These are phyloP conservation scores for Gallirallus australis DNA, from an alignment of 2,797 vertebrate species.

Conservation along the genomic window DNA sequence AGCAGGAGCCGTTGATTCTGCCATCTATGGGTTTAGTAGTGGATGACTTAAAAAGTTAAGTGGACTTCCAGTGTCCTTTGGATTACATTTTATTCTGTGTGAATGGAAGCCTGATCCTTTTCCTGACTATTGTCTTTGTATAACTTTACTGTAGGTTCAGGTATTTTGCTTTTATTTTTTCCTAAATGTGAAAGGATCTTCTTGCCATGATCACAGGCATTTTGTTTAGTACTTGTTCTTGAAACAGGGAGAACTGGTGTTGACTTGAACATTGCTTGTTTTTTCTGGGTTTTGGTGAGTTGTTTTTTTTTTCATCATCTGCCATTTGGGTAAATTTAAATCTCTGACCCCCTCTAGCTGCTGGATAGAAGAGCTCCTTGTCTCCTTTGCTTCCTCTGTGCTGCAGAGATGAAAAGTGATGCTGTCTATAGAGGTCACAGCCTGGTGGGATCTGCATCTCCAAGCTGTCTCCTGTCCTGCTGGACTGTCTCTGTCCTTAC, in stretches of 20 bases:
- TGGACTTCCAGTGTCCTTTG: background rate
- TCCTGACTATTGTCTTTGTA: background rate
- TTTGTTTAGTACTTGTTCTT: background rate
- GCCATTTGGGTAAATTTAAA: background rate
- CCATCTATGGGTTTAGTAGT: background rate
- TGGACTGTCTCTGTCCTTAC: background rate
- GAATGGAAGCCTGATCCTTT: background rate
- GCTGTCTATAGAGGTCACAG: background rate
- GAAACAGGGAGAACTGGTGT: background rate
- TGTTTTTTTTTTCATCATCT: background rate
- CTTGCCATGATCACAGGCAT: background rate
- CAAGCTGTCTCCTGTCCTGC: background rate
- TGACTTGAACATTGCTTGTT: background rate
- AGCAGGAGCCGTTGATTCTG: background rate
- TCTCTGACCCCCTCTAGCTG: constrained; percentile 46
- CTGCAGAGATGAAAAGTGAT: background rate
- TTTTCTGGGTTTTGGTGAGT: background rate
- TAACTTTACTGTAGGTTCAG: background rate
- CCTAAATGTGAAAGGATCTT: background rate
- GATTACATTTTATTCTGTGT: background rate
- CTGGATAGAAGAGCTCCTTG: background rate
- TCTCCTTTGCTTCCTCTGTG: background rate
- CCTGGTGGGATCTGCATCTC: background rate
- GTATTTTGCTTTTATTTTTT: background rate
- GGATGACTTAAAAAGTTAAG: background rate